Evolutionary conservation across 2,888 invertebrate genomes (phyloP), one percentile per base, ranked within the genome.

Genomic region (Cerceris ruficornis): DNA sequence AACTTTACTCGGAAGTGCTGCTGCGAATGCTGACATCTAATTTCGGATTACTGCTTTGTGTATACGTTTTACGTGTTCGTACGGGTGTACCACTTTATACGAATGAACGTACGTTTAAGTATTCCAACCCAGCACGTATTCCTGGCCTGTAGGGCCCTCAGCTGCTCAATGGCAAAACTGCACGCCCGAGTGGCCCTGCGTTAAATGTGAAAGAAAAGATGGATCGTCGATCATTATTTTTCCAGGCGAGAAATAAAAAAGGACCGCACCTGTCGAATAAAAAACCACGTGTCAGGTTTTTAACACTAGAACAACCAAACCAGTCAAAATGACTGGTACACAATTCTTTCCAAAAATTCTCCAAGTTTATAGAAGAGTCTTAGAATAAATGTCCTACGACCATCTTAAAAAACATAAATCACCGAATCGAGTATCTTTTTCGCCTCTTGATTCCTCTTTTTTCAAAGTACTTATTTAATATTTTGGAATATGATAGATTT

Each of bases 81-180:
- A 64, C 54, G 69, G 57, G 68, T 17, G 49, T 15, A 15, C 69
- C 66, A 58, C 28, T 73, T 75, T 49, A 41, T 65, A 58, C 59
- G 58, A 81, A 72, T 72, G 72, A 28, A 11, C 49, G 50, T 28
- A 42, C 57, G 60, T 65, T 68, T 69, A 62, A 54, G 59, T 68
- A 73, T 76, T 67, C 54, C 49, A 59, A 68, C 49, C 39, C 52
- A 49, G 65, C 60, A 74, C 49, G 65, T 77, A 69, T 60, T 46
- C 62, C 52, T 67, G 17, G 46, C 66, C 28, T 61, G 52, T 49
- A 68, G 43, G 60, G 52, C 50, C 15, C 57, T 57, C 66, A 61
- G 77, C 64, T 68, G 69, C 14, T 75, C 69, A 77, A 84, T 77
- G 54, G 59, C 15, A 75, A 77, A 70, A 72, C 15, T 72, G 49